Conservation (phyloP, 2,797 vertebrate genomes). For the Acrocephalus scirpaceus region DNA sequence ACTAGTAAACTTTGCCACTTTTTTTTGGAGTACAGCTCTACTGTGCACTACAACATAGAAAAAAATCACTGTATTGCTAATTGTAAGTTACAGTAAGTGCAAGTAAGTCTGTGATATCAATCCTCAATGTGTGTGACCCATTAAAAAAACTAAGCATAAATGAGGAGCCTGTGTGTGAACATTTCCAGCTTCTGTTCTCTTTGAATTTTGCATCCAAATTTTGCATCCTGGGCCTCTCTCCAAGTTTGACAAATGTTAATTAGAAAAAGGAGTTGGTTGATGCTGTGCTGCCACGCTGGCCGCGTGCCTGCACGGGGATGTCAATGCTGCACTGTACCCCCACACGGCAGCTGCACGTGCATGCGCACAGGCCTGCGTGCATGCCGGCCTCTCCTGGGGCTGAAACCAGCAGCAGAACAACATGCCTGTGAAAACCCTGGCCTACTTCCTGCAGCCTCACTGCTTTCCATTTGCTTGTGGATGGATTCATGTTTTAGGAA, state of each 20-base stretch:
- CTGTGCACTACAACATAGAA: not conserved
- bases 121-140: not conserved
- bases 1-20: not conserved
- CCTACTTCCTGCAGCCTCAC: not conserved
- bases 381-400: not conserved
- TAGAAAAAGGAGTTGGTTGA: not conserved
- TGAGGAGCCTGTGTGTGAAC: conserved; percentile 9
- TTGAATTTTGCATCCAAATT: conserved; percentile 10
- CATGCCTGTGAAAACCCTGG: not conserved
- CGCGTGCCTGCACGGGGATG: not conserved
- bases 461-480: not conserved
- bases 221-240: conserved; percentile 15
- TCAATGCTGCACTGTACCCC: not conserved
- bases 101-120: conserved; percentile 17
- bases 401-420: not conserved
- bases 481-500: not conserved
- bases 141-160: conserved; percentile 14
- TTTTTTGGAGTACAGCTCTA: not conserved
- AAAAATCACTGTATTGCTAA: not conserved
- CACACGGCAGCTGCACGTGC: not conserved
- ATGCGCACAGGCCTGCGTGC: rapidly evolving
- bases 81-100: conserved; percentile 5
- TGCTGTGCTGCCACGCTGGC: not conserved
- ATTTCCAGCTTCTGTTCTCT: conserved; percentile 12
- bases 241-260: conserved; percentile 46